Percentiles rank a stretch among this genome's conserved stretches.
These are phyloP conservation scores for Leptarthrus brevirostris DNA, from an alignment of 2,888 invertebrate species.

Conservation along the genomic window DNA sequence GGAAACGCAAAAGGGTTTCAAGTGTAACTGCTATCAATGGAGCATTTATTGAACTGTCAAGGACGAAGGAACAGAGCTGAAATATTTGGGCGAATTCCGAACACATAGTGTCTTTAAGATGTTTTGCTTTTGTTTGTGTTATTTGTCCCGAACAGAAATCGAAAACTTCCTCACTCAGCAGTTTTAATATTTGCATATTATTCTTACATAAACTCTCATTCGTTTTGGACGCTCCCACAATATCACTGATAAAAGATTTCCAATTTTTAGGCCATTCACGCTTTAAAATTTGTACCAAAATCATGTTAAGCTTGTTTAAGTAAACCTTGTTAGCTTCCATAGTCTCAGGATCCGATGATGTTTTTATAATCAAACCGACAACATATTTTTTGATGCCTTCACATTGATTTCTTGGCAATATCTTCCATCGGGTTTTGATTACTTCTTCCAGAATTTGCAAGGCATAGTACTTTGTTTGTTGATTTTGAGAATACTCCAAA, in stretches of 20 bases:
- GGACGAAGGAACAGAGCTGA: slow-evolving; percentile 96
- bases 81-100: slow-evolving; percentile 99
- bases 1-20: slow-evolving; percentile 94
- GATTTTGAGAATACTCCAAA: slow-evolving; percentile 95
- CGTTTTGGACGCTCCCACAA: slow-evolving; percentile 98
- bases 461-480: slow-evolving; percentile 99
- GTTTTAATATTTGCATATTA: slow-evolving; percentile 98
- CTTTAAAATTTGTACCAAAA: slow-evolving; percentile 98
- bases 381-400: slow-evolving; percentile 99
- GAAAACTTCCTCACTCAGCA: slow-evolving; percentile 98
- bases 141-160: slow-evolving; percentile 98
- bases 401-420: slow-evolving; percentile 96
- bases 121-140: slow-evolving; percentile 98
- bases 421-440: slow-evolving; percentile 99
- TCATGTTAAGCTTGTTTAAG: slow-evolving; percentile 98
- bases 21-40: slow-evolving; percentile 95
- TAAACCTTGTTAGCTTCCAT: slow-evolving; percentile 96
- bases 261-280: slow-evolving; percentile 99
- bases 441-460: slow-evolving; percentile 99
- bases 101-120: slow-evolving; percentile 99
- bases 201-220: slow-evolving; percentile 99
- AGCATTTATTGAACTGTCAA: slow-evolving; percentile 98
- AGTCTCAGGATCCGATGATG: slow-evolving; percentile 89
- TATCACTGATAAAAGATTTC: slow-evolving; percentile 99
- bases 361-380: slow-evolving; percentile 97